Base-by-base conservation (phyloP, 2,113 vertebrate species). In the Eudyptes chrysolophus region DNA sequence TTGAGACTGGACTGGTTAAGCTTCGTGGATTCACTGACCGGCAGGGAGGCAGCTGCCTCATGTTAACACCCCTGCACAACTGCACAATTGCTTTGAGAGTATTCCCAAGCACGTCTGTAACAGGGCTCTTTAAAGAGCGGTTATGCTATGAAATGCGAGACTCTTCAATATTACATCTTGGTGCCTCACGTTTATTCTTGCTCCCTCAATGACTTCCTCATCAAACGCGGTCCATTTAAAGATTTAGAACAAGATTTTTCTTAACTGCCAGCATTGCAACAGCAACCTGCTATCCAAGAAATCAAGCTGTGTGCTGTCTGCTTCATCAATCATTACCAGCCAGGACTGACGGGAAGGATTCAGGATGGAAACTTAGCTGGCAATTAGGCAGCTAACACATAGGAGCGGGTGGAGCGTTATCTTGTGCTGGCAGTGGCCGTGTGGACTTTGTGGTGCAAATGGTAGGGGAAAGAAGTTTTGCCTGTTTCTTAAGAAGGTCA, bases 251-350 rank as follows among this genome's bases (percentile, higher is more conserved):
- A 2, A 34, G 48, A 30, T 84, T 88, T 85, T 66, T 62, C 92
- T 74, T 20, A 46, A 51, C 8, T 75, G 77, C 18, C 80, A 65
- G 71, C 81, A 52, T 26, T 54, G 64, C 66, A 42, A 16, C 26
- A 48, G 81, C 69, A 89, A 44, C 70, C 69, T 83, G 57, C 80
- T 88, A 52, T 96, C 85, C 76, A 61, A 72, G 92, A 90, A 94
- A 64, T 69, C 93, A 94, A 89, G 80, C 60, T 79, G 82, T 52
- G 36, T 79, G 75, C 70, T 96, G 81, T 96, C 93, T 94, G 72
- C 54, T 94, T 72, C 84, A 65, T 94, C 79, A 61, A 8, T 94
- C 87, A 78, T 40, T 61, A 54, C 34, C 81, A 92, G 77, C 64
- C 65, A 17, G 20, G 32, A 36, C 74, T 78, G 89, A 66, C 1